Evolutionary conservation across 2,888 invertebrate genomes (phyloP).

Genomic region (Pseudococcus jackbeardsleyi): DNA sequence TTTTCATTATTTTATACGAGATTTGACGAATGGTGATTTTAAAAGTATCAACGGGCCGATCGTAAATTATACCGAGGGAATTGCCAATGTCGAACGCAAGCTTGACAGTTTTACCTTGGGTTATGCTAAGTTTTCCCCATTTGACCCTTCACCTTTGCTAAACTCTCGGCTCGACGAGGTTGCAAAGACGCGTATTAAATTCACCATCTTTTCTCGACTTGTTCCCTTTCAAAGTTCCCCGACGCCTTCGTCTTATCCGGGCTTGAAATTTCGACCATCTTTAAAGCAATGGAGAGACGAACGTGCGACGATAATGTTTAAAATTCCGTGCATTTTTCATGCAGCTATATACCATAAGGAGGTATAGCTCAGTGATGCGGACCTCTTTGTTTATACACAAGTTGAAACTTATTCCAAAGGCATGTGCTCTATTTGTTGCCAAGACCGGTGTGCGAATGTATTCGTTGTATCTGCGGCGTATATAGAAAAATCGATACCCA

Average conservation of each 20-base stretch:
- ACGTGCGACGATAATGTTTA: neutral
- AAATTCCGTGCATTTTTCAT: slow-evolving; percentile 4
- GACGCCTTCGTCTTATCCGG: neutral
- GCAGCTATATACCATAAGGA: neutral
- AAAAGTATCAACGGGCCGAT: neutral
- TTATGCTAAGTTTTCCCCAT: slow-evolving; percentile 20
- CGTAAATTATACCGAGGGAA: neutral
- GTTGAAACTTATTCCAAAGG: neutral
- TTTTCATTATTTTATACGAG: neutral
- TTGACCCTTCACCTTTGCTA: neutral
- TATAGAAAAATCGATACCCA: neutral
- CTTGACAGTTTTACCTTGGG: slow-evolving; percentile 6
- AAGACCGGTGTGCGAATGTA: neutral
- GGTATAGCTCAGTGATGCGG: too few species aligned
- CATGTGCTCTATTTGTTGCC: slow-evolving; percentile 3
- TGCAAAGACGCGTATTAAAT: neutral
- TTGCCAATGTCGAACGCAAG: neutral
- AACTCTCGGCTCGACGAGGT: neutral
- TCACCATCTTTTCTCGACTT: neutral
- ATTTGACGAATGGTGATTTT: slow-evolving; percentile 5
- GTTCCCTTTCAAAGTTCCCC: too few species aligned
- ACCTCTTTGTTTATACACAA: neutral
- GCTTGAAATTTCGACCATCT: neutral
- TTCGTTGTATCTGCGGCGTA: neutral
- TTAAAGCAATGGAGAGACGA: too few species aligned